Base-by-base conservation (phyloP, 2,797 vertebrate genomes). In the Myotis myotis region DNA sequence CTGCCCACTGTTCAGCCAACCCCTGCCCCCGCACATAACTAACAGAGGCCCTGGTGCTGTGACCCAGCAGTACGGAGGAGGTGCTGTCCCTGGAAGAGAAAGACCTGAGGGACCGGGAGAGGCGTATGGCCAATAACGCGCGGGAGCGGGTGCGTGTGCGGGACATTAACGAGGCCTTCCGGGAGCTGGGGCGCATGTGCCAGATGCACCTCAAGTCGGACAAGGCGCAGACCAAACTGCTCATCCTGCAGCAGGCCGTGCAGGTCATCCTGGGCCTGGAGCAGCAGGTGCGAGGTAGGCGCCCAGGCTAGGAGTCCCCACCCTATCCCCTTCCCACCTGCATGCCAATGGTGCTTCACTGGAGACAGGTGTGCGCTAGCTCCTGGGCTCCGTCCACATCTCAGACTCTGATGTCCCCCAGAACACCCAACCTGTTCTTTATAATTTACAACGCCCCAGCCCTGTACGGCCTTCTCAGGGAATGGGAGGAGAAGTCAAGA, bases 261-360 rank as follows among this genome's bases (percentile, higher is more conserved):
- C 99, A 99, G 99, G 99, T 99, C 98, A 99, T 99, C 98, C 98
- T 99, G 98, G 99, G 99, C 98, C 99, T 99, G 98, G 99, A 99
- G 99, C 99, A 99, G 98, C 99, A 99, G 99, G 99, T 99, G 99
- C 99, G 99, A 99, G 99, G 99, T 99, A 99, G 99, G 99, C 99
- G 98, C 41, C 83, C 89, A 9, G 68, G 49, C 88, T 68, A 12
- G 57, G 47, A 30, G 84, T 8, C 44, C 91, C 90, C 51, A 23
- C 30, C 82, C 33, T 41, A 5, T 8, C 22, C 75, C 62, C 22
- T 71, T 53, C 60, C 57, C 30, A 10, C 23, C 19, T 83, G 81
- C 60, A 47, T 49, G 81, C 33, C n/a, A 4, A 78, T 36, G 80
- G 41, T 23, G 47, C 64, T 53, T 68, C 44, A n/a, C 62, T 28